Evolutionary conservation across 2,797 vertebrate species (phyloP), one percentile per base, ranked within the genome.

Genomic region (Hemibagrus guttatus): DNA sequence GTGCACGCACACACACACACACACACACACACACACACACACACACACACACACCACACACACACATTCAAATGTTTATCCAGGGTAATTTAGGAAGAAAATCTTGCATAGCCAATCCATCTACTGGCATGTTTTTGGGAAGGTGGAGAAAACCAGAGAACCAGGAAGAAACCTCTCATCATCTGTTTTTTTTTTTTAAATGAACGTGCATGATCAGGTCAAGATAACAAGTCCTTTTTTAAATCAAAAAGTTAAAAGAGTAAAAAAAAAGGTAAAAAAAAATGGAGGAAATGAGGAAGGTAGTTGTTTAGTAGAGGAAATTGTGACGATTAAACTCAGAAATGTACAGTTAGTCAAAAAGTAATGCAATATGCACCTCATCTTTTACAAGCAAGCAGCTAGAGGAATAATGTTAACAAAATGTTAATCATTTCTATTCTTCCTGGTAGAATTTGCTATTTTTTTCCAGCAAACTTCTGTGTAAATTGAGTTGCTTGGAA

Each of bases 1-100:
- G 31, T 5, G 42, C 2, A 39, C 19, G 35, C 49, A 83, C 61
- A 14, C 21, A 59, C 19, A 81, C 54, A 46, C 23, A 63, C 31
- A 79, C 13, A 63, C n/a, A 80, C 49, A 84, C 81, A 49, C 35
- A n/a, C 31, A 66, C 31, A n/a, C 49, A 81, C 61, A 81, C 76
- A 56, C 26, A 49, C 49, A 52, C 59, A 58, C 54, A 35, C 46
- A 49, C 46, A 49, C 46, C 7, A 8, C 46, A 49, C 54, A 35
- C 19, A 76, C 16, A 35, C 17, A 68, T 28, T 19, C n/a, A 21
- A 19, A 76, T 14, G 11, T 80, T 14, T 80, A 59, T 59, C 39
- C 56, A 59, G 49, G 17, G 11, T 1, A 42, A 42, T 39, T 80
- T 81, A 17, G 35, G 35, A 39, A 39, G 35, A 39, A 39, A 39